Percentiles rank a stretch among this genome's conserved stretches.
Evolutionary conservation across 2,113 vertebrate genomes (phyloP).

Genomic region (Phyllopteryx taeniolatus): DNA sequence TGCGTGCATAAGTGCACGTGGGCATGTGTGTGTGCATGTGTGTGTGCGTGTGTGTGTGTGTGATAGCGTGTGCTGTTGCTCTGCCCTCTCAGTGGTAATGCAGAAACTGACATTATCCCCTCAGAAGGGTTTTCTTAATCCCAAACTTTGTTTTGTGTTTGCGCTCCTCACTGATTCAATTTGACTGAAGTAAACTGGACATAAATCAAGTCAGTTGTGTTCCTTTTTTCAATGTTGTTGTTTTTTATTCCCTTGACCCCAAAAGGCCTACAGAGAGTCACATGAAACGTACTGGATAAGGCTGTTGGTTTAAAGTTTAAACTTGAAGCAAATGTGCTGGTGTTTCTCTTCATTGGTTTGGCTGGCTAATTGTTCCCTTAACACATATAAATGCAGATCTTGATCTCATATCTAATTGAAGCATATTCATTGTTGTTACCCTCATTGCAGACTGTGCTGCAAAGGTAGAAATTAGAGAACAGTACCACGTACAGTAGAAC

Average conservation of each 20-base stretch:
- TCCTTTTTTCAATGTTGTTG: conserved; percentile 15
- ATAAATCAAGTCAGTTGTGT: conserved; percentile 21
- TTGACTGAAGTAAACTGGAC: conserved; percentile 38
- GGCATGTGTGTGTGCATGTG: neutral
- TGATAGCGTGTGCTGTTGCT: neutral
- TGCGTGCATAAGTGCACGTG: neutral
- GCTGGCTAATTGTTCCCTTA: neutral
- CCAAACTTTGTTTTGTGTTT: conserved; percentile 24
- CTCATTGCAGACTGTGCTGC: neutral
- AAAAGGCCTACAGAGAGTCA: conserved; percentile 3
- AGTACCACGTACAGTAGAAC: neutral
- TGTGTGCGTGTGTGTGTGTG: conserved; percentile 2
- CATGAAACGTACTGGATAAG: neutral
- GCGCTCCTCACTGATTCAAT: conserved; percentile 24
- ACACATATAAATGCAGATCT: too few species aligned
- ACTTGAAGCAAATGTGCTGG: neutral
- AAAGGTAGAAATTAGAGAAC: neutral
- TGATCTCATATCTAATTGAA: neutral
- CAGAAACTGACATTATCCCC: conserved; percentile 35
- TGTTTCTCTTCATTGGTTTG: neutral
- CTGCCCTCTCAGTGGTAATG: conserved; percentile 18
- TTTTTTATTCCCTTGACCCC: neutral
- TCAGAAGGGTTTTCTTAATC: conserved; percentile 42
- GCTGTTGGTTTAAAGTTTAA: neutral
- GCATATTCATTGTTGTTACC: neutral